These are phyloP conservation scores for Agrypnus murinus DNA, from an alignment of 2,888 invertebrate genomes.

Conservation along the genomic window DNA sequence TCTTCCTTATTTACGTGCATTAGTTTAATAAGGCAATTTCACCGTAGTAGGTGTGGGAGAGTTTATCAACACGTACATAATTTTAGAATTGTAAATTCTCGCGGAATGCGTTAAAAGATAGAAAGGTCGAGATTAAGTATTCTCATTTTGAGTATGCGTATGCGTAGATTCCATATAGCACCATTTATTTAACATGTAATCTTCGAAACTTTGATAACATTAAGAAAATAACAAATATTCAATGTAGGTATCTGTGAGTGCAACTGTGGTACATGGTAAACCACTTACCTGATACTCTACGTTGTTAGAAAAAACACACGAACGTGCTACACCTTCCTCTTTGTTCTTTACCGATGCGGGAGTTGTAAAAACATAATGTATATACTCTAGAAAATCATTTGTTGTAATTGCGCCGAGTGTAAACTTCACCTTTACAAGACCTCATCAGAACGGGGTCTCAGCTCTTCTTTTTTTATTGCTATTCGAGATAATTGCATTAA, in stretches of 20 bases:
- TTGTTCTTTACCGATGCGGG: slow-evolving; percentile 48
- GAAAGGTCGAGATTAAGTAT: slow-evolving; percentile 32
- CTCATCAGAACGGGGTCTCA: slow-evolving; percentile 36
- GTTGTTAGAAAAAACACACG: slow-evolving; percentile 49
- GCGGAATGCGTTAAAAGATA: slow-evolving; percentile 29
- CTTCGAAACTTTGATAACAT: slow-evolving; percentile 53
- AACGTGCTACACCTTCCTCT: slow-evolving; percentile 49
- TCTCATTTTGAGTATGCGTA: slow-evolving; percentile 35
- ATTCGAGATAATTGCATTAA: slow-evolving; percentile 38
- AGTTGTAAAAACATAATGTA: slow-evolving; percentile 48
- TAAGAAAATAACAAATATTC: slow-evolving; percentile 56
- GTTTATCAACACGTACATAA: slow-evolving; percentile 27
- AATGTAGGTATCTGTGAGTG: slow-evolving; percentile 55
- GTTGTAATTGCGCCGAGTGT: slow-evolving; percentile 44
- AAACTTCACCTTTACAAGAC: slow-evolving; percentile 38
- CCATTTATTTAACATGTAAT: slow-evolving; percentile 53
- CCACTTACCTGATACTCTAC: slow-evolving; percentile 54
- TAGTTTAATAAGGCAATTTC: slow-evolving; percentile 20
- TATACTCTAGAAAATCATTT: slow-evolving; percentile 49
- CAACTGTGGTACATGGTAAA: slow-evolving; percentile 59
- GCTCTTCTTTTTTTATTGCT: slow-evolving; percentile 15
- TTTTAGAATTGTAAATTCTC: slow-evolving; percentile 36
- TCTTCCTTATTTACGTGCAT: slow-evolving; percentile 12
- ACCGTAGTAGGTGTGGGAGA: slow-evolving; percentile 32
- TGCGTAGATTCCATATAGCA: slow-evolving; percentile 52